These are phyloP conservation scores for Orchesella cincta DNA, from an alignment of 1,140 invertebrate genomes.

Conservation along the genomic window DNA sequence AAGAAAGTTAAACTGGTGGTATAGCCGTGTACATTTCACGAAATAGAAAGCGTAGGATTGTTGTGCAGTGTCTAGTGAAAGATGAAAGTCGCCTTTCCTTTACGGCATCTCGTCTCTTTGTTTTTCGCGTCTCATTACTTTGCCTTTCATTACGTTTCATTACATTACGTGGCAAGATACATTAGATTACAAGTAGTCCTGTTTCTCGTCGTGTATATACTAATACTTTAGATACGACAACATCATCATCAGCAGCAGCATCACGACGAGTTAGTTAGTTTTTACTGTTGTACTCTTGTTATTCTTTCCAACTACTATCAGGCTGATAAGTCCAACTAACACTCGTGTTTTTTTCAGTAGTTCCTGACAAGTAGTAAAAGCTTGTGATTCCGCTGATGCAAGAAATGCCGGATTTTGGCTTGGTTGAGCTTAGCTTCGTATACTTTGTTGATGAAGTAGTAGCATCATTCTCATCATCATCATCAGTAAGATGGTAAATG, in stretches of 20 bases:
- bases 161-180: background rate
- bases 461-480: no score
- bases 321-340: no score
- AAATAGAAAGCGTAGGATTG: no score
- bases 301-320: no score
- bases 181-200: background rate
- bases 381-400: background rate
- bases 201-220: no score
- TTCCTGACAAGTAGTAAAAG: background rate
- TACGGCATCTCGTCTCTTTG: background rate
- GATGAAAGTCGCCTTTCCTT: background rate
- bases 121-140: constrained; percentile 15
- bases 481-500: no score
- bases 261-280: constrained; percentile 6
- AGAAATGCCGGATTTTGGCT: background rate
- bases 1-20: no score
- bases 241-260: background rate
- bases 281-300: background rate
- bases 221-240: no score
- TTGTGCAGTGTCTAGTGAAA: no score
- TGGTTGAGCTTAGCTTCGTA: background rate
- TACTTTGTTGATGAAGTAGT: no score
- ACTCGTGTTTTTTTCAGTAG: background rate
- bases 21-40: no score
- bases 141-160: constrained; percentile 14